Base-by-base conservation (phyloP, 2,797 vertebrate genomes). In the Fundulus diaphanus region DNA sequence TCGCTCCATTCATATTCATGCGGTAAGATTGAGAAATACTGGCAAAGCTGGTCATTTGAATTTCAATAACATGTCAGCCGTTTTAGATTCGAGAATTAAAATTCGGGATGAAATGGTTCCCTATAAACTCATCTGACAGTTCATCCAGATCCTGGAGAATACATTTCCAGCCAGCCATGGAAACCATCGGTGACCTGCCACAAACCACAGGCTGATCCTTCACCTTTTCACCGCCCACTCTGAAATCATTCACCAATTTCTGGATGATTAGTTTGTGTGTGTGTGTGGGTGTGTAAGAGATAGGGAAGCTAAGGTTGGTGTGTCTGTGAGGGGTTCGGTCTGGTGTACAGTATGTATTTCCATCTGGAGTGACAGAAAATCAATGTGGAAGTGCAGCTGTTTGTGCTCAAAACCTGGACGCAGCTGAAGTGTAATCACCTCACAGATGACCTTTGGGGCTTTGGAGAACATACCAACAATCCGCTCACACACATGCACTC, bases 341-440 rank as follows among this genome's bases (percentile, higher is more conserved):
- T 87, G 84, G 80, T 78, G 78, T 89, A 89, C 82, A 88, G 83
- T 86, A 92, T 85, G 90, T 83, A 93, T 94, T 93, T 91, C 85
- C 85, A 90, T 85, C 76, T 84, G 81, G 77, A 85, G 77, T 88
- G 92, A 93, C 92, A 91, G 89, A 80, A 94, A 94, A 94, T 94
- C 94, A 89, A 94, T 95, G 81, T 69, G 87, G 70, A 90, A 87
- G 85, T 89, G 85, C 90, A 89, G 87, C 84, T 80, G 78, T 88
- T 84, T 90, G 72, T 85, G 77, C 82, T 90, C 83, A 78, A 82
- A 81, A 90, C 76, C 78, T 88, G 82, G 80, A 85, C 74, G 85
- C 81, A 77, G 85, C 86, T 85, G 74, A 87, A 85, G 80, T 76
- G 85, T 92, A 89, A 91, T 92, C 88, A 90, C 89, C 89, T 85